Base-by-base conservation (phyloP, 1,140 invertebrate genomes). In the Aphaenogaster floridana region DNA sequence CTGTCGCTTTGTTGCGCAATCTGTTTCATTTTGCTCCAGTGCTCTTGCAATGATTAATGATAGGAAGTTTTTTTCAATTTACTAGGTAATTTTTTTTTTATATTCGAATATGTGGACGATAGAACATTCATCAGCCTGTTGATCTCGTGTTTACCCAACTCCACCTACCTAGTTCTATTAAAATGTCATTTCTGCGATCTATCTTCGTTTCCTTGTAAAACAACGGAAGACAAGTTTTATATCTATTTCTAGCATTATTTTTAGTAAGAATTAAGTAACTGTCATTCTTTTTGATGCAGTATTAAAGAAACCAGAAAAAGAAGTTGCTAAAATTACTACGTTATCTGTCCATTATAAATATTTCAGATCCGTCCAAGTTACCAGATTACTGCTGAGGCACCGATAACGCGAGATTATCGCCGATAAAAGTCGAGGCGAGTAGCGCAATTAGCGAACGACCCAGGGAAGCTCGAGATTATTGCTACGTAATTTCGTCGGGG, bases 391-490 rank as follows among this genome's bases (percentile, higher is more conserved):
- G n/a, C 42, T 39, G 54, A 57, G 36, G 50, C 28, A 63, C 50
- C 80, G 80, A 84, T 84, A 84, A 76, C 80, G 54, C 48, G 54
- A 84, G 54, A 84, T 84, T 74, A 84, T 84, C 54, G 80, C 42
- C 42, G 57, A 84, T 84, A 76, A 84, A 84, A 61, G 45, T 76
- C 57, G 69, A 28, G 39, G 5, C n/a, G 80, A 74, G 50, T 50
- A 61, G 54, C 69, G 80, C 69, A 84, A 84, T 84, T 84, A 84
- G 54, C 69, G 36, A 34, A 50, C 80, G 34, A 50, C 11, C n/a
- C 71, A 11, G 80, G 13, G 13, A 74, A 84, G 42, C 54, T 84
- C 13, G 52, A 74, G 80, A 84, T 84, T 76, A 84, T 84, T 84
- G 80, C 80, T 61, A 84, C 80, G 80, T 84, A 84, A 76, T 76